Evolutionary conservation across 2,113 vertebrate genomes (phyloP), one percentile per base, ranked within the genome.

Genomic region (Dipodomys ordii): DNA sequence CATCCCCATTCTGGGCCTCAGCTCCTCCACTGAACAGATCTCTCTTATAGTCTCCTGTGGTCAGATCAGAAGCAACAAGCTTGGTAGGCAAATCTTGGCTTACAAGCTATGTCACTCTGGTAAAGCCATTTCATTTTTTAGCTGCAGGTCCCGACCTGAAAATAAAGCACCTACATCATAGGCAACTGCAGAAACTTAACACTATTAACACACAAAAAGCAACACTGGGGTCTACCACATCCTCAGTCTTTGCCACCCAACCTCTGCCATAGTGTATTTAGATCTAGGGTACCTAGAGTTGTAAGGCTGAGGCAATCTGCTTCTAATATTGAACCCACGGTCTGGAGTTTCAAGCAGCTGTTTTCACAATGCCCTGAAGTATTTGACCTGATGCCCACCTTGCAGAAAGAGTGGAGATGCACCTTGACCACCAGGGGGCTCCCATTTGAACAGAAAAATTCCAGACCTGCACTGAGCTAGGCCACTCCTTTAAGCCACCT

Each of bases 341-440:
- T 57, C 53, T 57, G 53, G 53, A 53, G 32, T 28, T 62, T 79
- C 19, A 16, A 46, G 73, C 3, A 79, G 27, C 53, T 86, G 32
- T n/a, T 71, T 49, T 69, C 44, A 19, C 32, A 27, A 32, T 69
- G 53, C 49, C 11, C 74, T 90, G 49, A 62, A 65, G 30, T 89
- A 64, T 22, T 28, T n/a, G 72, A 57, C 1, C 12, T 32, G 16
- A 83, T 28, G n/a, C 22, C 2, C 19, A 23, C 20, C 46, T 93
- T 19, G 28, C 39, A 44, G 44, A 28, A 64, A 67, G 84, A 90
- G 35, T 73, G 71, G 39, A 72, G 49, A 8, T 13, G 11, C 6
- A 30, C 27, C 39, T n/a, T 35, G 11, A 76, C 89, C 83, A 87
- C 88, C 83, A 97, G 95, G 65, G 65, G 91, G 95, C 60, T 49